Base-by-base conservation (phyloP, 2,888 invertebrate species). In the Caenorhabditis sp. region DNA sequence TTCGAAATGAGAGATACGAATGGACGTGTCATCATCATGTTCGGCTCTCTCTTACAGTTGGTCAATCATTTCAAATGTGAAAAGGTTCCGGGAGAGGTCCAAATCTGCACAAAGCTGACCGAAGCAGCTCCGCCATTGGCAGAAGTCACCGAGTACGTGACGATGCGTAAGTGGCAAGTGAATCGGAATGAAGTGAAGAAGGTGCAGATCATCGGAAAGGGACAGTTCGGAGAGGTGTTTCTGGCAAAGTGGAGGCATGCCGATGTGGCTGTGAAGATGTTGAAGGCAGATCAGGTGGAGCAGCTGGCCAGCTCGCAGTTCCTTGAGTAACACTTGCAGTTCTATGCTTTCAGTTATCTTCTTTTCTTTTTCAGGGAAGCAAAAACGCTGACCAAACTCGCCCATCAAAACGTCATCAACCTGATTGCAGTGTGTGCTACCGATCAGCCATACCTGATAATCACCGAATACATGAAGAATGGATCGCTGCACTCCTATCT, bases 401-500 rank as follows among this genome's bases (percentile, higher is more conserved):
- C 37, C 8, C 82, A 82, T 64, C 77, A 62, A 20, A 77, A 82
- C 53, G 62, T 82, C 1, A 69, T 82, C 22, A 53, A 60, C 37
- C 71, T 82, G 22, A 24, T 82, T 44, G 82, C 82, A 3, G 82
- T 82, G 20, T 67, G 79, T 20, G 70, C 70, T 20, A 65, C 50
- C 11, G 70, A 71, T 44, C 60, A 72, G 35, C 82, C 82, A n/a
- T 82, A 40, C 51, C 55, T 67, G 4, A 82, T 82, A 0, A 82
- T 82, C 22, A 82, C 82, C 3, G 82, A 82, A 40, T 82, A 58
- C 28, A 77, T 82, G 77, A 62, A 60, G 18, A 82, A 82, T 50
- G 77, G 77, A 50, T 77, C 77, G 6, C 35, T 82, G 22, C 26
- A 71, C 1, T n/a, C 64, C 8, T 82, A 64, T 64, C 68, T 82